phyloP scores from a whole-genome alignment of 1,140 invertebrate genomes.

The Lordiphosa clarofinis region DNA sequence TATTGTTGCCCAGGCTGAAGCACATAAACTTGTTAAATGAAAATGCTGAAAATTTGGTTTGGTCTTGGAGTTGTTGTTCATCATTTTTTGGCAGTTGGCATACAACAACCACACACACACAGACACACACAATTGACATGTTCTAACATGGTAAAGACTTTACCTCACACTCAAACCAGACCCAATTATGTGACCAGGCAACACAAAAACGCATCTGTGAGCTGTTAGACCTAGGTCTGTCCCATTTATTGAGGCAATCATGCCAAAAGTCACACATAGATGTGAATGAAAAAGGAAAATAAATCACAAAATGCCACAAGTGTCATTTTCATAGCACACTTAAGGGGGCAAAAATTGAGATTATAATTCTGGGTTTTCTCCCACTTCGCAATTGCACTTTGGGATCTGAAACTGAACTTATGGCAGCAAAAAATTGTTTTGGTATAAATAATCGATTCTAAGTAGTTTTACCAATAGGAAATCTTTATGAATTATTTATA shows the following conservation, averaged over 20 bases:
- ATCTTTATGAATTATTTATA: too few species aligned
- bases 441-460: too few species aligned
- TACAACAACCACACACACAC: too few species aligned
- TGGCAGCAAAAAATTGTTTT: too few species aligned
- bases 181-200: constrained; percentile 53
- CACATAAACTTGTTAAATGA: constrained; percentile 69
- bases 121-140: constrained; percentile 44
- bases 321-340: too few species aligned
- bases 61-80: constrained; percentile 39
- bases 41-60: constrained; percentile 36
- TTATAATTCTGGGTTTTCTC: too few species aligned
- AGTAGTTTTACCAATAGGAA: too few species aligned
- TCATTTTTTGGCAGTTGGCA: constrained; percentile 52
- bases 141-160: constrained; percentile 46
- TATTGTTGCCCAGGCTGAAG: constrained; percentile 22
- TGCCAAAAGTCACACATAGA: constrained; percentile 25
- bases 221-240: constrained; percentile 1
- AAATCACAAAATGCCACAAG: too few species aligned
- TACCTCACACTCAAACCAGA: constrained; percentile 15
- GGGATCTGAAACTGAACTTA: too few species aligned
- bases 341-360: too few species aligned
- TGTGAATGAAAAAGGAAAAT: constrained; percentile 18
- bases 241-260: constrained; percentile 8
- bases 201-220: constrained; percentile 16
- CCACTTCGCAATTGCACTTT: too few species aligned